Percentiles rank a stretch among this genome's conserved stretches.
phyloP scores from a whole-genome alignment of 1,140 invertebrate species.

The Conus betulinus region DNA sequence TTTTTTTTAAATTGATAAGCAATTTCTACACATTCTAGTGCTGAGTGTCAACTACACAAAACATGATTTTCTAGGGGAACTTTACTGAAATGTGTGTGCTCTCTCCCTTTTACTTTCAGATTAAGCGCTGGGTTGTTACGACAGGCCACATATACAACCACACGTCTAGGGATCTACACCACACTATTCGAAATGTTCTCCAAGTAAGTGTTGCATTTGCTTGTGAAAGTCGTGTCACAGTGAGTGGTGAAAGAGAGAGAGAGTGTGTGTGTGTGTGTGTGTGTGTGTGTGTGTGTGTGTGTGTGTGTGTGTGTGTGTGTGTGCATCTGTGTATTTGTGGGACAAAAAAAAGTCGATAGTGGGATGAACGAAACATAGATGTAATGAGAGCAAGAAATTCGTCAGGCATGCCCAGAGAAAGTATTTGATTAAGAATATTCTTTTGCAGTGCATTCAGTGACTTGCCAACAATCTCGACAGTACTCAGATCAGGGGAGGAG shows the following conservation, averaged over 20 bases:
- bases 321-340: too few relatives aligned
- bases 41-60: conserved; percentile 77
- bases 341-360: too few relatives aligned
- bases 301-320: background rate
- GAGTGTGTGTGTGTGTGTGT: background rate
- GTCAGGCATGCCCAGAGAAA: too few relatives aligned
- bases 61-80: too few relatives aligned
- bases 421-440: too few relatives aligned
- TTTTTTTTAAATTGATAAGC: too few relatives aligned
- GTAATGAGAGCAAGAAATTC: too few relatives aligned
- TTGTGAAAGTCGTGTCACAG: background rate
- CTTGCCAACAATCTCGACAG: too few relatives aligned
- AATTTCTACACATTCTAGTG: background rate
- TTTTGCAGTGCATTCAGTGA: too few relatives aligned
- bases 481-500: too few relatives aligned
- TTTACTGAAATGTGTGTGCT: conserved; percentile 60
- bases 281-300: background rate
- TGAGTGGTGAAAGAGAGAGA: background rate
- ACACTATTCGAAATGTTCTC: conserved; percentile 89
- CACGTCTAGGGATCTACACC: conserved; percentile 95
- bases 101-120: conserved; percentile 78
- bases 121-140: conserved; percentile 87
- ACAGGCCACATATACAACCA: conserved; percentile 99
- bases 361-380: too few relatives aligned
- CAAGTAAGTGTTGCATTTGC: conserved; percentile 77